Conservation (phyloP, 2,888 invertebrate genomes). For the Eristalis pertinax region DNA sequence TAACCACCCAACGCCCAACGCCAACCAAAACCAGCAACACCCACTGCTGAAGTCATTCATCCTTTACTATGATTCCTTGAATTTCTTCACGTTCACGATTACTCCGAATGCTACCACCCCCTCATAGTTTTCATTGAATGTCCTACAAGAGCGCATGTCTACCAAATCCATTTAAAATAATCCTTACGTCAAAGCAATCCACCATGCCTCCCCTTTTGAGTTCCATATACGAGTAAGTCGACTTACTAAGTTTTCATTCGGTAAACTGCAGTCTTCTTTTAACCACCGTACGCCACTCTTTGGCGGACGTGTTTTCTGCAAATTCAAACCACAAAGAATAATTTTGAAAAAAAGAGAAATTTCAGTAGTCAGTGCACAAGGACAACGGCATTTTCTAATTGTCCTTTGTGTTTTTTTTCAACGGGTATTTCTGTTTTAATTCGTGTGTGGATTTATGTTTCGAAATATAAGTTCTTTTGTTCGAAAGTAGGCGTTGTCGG, state of each 20-base stretch:
- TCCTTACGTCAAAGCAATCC: conserved; percentile 38
- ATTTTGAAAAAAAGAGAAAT: conserved; percentile 15
- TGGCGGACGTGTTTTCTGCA: conserved; percentile 76
- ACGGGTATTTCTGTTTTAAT: conserved; percentile 56
- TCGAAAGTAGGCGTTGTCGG: conserved; percentile 47
- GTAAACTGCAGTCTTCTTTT: conserved; percentile 74
- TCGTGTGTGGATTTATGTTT: conserved; percentile 44
- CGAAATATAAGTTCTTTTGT: conserved; percentile 23
- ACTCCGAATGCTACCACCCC: conserved; percentile 18
- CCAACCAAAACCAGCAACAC: not conserved
- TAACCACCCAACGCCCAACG: not conserved
- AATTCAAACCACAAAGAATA: conserved; percentile 39
- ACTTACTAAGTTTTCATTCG: not conserved
- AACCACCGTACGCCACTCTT: conserved; percentile 77
- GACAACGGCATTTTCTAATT: conserved; percentile 41
- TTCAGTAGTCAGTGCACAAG: conserved; percentile 14
- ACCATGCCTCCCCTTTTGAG: conserved; percentile 32
- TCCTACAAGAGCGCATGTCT: conserved; percentile 33
- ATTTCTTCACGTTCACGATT: conserved; percentile 25
- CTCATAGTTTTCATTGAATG: not conserved
- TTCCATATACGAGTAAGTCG: not conserved
- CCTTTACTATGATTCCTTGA: conserved; percentile 21
- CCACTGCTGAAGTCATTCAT: conserved; percentile 26
- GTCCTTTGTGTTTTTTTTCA: conserved; percentile 66
- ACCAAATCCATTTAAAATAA: conserved; percentile 24